phyloP scores from a whole-genome alignment of 2,113 vertebrate species.

The Alligator sinensis region DNA sequence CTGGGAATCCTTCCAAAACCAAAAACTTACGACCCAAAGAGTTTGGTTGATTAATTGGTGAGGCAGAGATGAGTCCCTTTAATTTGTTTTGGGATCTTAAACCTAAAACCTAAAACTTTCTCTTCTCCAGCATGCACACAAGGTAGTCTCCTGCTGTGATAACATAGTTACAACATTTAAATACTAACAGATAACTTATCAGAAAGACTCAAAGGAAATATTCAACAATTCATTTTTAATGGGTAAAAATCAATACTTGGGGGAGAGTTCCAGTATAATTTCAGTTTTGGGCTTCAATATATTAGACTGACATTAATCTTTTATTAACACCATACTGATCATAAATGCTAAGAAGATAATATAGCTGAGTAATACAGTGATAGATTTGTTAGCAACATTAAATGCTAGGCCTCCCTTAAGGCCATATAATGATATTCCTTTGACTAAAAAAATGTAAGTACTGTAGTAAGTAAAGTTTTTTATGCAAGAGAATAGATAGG shows the following conservation, averaged over 20 bases:
- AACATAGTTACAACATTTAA: background rate
- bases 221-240: fast-evolving
- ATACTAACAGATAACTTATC: fast-evolving
- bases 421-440: background rate
- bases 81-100: background rate
- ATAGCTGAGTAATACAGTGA: fast-evolving
- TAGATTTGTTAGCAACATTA: background rate
- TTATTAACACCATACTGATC: fast-evolving
- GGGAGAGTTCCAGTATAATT: background rate
- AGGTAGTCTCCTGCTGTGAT: fast-evolving
- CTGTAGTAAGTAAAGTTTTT: background rate
- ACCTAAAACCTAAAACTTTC: background rate
- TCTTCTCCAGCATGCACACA: fast-evolving
- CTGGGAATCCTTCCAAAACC: background rate
- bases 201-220: background rate
- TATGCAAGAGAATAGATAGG: background rate
- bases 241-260: fast-evolving
- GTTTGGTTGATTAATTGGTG: background rate
- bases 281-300: background rate
- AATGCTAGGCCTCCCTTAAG: too few species aligned
- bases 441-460: background rate
- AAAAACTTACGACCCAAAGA: background rate
- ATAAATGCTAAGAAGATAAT: fast-evolving
- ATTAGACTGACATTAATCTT: too few species aligned
- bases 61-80: fast-evolving